Evolutionary conservation across 2,888 invertebrate genomes (phyloP).

Genomic region (Lochmaea crataegi): DNA sequence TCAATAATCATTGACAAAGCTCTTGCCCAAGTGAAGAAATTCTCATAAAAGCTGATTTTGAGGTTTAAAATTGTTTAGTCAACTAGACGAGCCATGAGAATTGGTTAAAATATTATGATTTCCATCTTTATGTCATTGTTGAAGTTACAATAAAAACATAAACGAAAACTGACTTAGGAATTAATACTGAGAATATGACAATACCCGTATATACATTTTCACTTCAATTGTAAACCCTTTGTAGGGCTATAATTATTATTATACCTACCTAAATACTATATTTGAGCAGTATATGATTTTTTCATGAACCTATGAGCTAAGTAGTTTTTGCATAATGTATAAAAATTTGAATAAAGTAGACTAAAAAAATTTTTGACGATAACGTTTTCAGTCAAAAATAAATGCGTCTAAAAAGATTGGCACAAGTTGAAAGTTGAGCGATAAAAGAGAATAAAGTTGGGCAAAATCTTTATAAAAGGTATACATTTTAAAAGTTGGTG

Average conservation of each 20-base stretch:
- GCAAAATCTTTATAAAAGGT: too few species aligned
- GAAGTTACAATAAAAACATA: not conserved
- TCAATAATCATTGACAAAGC: too few species aligned
- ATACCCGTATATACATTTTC: conserved; percentile 48
- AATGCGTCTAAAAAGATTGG: too few species aligned
- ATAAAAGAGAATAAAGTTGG: too few species aligned
- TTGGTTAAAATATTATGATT: not conserved
- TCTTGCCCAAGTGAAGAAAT: too few species aligned
- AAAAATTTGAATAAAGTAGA: not conserved
- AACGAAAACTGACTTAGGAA: conserved; percentile 4
- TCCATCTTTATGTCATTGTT: not conserved
- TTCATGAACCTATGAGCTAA: conserved; percentile 22
- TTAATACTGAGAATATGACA: conserved; percentile 26
- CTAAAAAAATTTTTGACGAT: too few species aligned
- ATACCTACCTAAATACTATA: conserved; percentile 43
- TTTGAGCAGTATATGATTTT: conserved; percentile 45
- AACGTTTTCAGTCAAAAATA: too few species aligned
- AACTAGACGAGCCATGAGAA: not conserved
- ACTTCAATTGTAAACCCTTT: conserved; percentile 35
- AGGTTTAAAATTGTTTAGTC: too few species aligned
- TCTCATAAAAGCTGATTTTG: too few species aligned
- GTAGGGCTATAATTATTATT: conserved; percentile 28
- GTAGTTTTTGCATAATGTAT: conserved; percentile 11
- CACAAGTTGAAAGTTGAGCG: too few species aligned
- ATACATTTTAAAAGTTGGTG: too few species aligned